Evolutionary conservation across 2,888 invertebrate species (phyloP).

Genomic region (Sarcophaga caerulescens): DNA sequence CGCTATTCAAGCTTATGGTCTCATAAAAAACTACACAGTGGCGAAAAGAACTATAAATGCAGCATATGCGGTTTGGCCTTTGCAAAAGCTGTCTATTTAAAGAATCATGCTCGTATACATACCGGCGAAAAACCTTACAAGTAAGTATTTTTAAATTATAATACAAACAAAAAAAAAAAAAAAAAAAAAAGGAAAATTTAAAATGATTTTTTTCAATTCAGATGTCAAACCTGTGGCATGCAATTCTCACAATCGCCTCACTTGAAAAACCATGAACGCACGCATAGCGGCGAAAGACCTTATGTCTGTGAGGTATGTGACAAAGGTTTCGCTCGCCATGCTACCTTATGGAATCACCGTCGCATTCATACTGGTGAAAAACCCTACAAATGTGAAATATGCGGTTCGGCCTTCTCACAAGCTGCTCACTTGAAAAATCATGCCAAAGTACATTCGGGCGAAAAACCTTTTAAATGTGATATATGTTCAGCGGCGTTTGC

Average conservation of each 20-base stretch:
- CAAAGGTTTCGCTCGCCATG: constrained; percentile 93
- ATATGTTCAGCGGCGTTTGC: constrained; percentile 93
- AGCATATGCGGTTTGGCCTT: constrained; percentile 93
- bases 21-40: constrained; percentile 92
- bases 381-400: constrained; percentile 88
- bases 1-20: constrained; percentile 94
- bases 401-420: constrained; percentile 94
- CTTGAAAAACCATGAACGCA: constrained; percentile 93
- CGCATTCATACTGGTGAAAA: constrained; percentile 90
- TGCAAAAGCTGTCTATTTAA: constrained; percentile 94
- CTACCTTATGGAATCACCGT: constrained; percentile 93
- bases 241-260: constrained; percentile 95
- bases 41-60: constrained; percentile 92
- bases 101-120: constrained; percentile 93
- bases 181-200: not conserved
- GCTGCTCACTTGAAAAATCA: constrained; percentile 94
- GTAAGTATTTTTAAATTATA: constrained; percentile 80
- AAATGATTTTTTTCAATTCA: constrained; percentile 73
- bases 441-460: constrained; percentile 91
- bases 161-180: not conserved
- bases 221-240: constrained; percentile 94
- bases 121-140: constrained; percentile 93
- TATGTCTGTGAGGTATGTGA: constrained; percentile 95
- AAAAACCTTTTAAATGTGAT: constrained; percentile 91
- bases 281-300: constrained; percentile 93